Conservation (phyloP, 2,888 invertebrate species). For the Meliscaeva auricollis region DNA sequence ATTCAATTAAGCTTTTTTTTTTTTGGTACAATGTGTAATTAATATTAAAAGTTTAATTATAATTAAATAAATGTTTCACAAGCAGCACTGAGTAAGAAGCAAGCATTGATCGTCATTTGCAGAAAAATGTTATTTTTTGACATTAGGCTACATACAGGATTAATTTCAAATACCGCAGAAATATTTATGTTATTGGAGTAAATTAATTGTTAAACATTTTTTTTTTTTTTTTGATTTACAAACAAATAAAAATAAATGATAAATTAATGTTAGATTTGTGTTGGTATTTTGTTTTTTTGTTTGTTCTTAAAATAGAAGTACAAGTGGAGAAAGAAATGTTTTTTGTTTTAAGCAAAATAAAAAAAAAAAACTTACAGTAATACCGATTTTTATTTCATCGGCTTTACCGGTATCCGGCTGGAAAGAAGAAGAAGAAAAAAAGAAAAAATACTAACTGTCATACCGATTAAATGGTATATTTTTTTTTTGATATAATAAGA, state of each 20-base stretch:
- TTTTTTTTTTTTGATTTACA: neutral
- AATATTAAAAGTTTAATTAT: neutral
- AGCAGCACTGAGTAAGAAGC: neutral
- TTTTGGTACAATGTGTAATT: no score
- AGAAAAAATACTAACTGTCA: slow-evolving; percentile 68
- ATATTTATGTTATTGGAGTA: neutral
- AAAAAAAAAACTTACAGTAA: slow-evolving; percentile 79
- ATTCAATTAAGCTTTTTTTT: neutral
- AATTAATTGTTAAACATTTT: neutral
- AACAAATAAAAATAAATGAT: neutral
- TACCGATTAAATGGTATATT: slow-evolving; percentile 72
- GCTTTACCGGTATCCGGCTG: slow-evolving; percentile 79
- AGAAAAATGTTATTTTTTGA: no score
- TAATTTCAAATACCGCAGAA: neutral
- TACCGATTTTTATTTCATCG: slow-evolving; percentile 78
- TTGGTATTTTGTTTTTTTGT: neutral
- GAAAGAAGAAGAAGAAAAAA: slow-evolving; percentile 64
- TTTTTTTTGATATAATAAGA: no score
- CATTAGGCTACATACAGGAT: no score
- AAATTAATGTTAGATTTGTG: slow-evolving; percentile 34
- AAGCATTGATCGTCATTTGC: no score
- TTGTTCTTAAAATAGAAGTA: slow-evolving; percentile 14
- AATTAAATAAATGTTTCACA: neutral
- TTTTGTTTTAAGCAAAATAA: slow-evolving; percentile 60
- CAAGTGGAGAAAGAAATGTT: slow-evolving; percentile 39